Evolutionary conservation across 1,140 invertebrate genomes (phyloP).

Genomic region (Aphaenogaster rudis): DNA sequence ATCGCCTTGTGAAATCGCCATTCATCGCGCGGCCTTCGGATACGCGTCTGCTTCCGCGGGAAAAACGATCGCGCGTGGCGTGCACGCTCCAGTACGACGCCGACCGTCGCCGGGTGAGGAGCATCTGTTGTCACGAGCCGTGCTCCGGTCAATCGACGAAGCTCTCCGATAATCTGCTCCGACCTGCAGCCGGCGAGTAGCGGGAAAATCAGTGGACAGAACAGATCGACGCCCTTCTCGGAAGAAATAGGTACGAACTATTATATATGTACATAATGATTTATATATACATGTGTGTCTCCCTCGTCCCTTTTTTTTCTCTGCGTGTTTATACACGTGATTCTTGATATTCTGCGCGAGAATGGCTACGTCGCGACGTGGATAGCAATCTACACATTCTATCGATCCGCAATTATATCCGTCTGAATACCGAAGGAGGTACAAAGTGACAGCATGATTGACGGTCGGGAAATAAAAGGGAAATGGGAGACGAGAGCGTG

Average conservation of each 20-base stretch:
- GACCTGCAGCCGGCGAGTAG: background rate
- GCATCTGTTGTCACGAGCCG: background rate
- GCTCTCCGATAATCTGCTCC: background rate
- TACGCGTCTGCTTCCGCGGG: slow-evolving; percentile 52
- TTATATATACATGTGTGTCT: background rate
- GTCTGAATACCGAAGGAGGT: slow-evolving; percentile 27
- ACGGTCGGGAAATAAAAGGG: slow-evolving; percentile 36
- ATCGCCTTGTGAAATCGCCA: slow-evolving; percentile 37
- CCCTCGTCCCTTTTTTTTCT: background rate
- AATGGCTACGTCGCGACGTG: background rate
- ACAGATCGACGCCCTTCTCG: background rate
- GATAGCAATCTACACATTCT: slow-evolving; percentile 30
- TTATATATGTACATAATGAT: background rate
- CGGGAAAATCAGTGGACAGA: background rate
- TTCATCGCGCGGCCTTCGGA: slow-evolving; percentile 45
- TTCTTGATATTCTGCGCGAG: background rate
- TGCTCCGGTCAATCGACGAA: background rate
- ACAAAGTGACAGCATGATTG: slow-evolving; percentile 47
- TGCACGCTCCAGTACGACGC: slow-evolving; percentile 62
- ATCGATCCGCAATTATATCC: slow-evolving; percentile 58
- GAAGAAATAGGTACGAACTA: background rate
- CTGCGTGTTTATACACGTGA: background rate
- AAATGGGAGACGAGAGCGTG: slow-evolving; percentile 21
- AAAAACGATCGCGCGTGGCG: slow-evolving; percentile 49
- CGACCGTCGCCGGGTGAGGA: slow-evolving; percentile 45